Conservation (phyloP, 1,140 invertebrate species). For the Stegodyphus mimosarum region DNA sequence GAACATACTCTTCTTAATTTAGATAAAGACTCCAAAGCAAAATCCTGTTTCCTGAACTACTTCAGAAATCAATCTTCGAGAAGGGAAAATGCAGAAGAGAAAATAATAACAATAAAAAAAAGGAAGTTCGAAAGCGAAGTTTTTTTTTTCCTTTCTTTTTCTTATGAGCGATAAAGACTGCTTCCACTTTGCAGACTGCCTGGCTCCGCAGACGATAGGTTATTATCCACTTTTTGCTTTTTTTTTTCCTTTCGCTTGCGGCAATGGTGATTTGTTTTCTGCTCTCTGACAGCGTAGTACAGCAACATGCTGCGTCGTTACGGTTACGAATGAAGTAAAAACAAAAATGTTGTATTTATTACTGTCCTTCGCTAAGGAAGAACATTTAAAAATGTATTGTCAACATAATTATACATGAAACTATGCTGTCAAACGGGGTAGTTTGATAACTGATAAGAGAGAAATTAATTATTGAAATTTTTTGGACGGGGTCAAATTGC, state of each 20-base stretch:
- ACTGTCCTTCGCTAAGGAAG: no score
- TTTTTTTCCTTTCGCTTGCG: not conserved
- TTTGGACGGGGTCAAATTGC: no score
- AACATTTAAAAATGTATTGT: no score
- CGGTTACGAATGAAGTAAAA: no score
- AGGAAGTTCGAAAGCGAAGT: not conserved
- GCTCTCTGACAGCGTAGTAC: conserved; percentile 22
- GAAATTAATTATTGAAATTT: no score
- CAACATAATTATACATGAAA: no score
- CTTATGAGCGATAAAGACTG: not conserved
- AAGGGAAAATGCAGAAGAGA: not conserved
- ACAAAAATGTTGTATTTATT: no score
- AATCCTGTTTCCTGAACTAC: conserved; percentile 37
- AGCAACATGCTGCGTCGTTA: not conserved
- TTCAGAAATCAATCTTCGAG: conserved; percentile 32
- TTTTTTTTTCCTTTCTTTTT: not conserved
- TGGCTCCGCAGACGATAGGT: conserved; percentile 24
- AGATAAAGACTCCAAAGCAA: conserved; percentile 41
- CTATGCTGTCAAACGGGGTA: no score
- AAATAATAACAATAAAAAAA: not conserved
- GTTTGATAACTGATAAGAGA: no score
- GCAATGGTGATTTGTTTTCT: conserved; percentile 24
- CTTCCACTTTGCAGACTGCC: conserved; percentile 34
- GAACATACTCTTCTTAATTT: conserved; percentile 52
- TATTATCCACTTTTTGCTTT: conserved; percentile 10